phyloP scores from a whole-genome alignment of 2,797 vertebrate genomes.

The Anas flavirostris region DNA sequence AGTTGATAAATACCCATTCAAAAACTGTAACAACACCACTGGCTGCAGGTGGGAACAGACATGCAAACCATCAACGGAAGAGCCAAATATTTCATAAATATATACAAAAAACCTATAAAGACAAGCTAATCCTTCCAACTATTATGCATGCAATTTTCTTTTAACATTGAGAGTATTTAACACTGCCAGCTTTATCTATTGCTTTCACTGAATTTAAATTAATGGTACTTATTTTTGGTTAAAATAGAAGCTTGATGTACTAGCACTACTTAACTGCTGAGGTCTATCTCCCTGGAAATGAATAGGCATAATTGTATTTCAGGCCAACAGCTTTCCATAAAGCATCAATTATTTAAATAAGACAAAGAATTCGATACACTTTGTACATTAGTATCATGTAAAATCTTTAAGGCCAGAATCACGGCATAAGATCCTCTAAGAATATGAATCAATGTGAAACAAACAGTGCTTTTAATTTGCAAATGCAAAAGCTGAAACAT shows the following conservation, averaged over 20 bases:
- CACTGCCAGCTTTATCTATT: background rate
- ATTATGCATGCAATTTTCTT: background rate
- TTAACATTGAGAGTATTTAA: background rate
- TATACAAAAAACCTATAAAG: background rate
- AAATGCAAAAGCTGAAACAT: background rate
- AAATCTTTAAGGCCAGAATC: constrained; percentile 47
- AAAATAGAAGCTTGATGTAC: constrained; percentile 11
- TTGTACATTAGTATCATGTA: background rate
- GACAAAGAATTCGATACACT: constrained; percentile 4
- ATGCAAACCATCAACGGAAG: background rate
- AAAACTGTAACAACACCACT: background rate
- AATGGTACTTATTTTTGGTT: constrained; percentile 23
- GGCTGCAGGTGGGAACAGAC: background rate
- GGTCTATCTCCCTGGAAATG: constrained; percentile 34
- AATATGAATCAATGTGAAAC: background rate
- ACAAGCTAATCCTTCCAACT: background rate
- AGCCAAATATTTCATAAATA: background rate
- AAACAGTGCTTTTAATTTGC: background rate
- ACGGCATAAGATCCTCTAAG: background rate
- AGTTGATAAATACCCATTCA: background rate
- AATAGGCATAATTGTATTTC: constrained; percentile 38
- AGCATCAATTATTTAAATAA: constrained; percentile 34
- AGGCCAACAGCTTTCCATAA: constrained; percentile 36
- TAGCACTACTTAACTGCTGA: constrained; percentile 13
- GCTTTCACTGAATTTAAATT: constrained; percentile 27